These are phyloP conservation scores for Pseudochirops cupreus DNA, from an alignment of 2,797 vertebrate species.

Conservation along the genomic window DNA sequence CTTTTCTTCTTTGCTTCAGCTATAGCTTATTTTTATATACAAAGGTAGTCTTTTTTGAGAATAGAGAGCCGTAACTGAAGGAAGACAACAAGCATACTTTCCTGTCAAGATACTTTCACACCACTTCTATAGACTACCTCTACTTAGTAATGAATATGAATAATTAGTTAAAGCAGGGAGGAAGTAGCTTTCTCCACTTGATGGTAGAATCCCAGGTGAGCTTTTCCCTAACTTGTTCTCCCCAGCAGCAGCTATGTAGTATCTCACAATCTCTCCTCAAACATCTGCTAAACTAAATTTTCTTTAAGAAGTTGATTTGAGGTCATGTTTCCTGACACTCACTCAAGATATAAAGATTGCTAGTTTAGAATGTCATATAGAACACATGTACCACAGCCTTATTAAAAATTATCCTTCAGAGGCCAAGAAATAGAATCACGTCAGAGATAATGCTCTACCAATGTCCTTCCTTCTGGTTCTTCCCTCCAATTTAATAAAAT, in stretches of 20 bases:
- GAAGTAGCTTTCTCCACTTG: not conserved
- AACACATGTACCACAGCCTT: not conserved
- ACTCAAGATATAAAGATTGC: not conserved
- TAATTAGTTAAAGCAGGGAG: not conserved
- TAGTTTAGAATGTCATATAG: not conserved
- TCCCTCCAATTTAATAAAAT: not conserved
- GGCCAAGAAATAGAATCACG: not conserved
- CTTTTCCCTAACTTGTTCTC: not conserved
- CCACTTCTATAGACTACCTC: slow-evolving; percentile 23
- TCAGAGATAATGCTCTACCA: not conserved
- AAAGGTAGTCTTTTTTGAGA: slow-evolving; percentile 8
- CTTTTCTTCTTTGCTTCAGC: slow-evolving; percentile 3
- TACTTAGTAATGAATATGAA: not conserved
- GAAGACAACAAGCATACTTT: not conserved
- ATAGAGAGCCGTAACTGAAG: not conserved
- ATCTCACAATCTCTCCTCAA: not conserved
- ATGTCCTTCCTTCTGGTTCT: not conserved
- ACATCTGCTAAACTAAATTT: not conserved
- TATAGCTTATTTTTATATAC: slow-evolving; percentile 14
- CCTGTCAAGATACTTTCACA: slow-evolving; percentile 22
- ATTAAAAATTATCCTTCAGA: not conserved
- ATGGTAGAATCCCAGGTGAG: not conserved
- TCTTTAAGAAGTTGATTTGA: not conserved
- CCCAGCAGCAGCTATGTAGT: not conserved
- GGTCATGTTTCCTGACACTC: not conserved